Evolutionary conservation across 2,888 invertebrate genomes (phyloP).

Genomic region (Himalopsyche tibetana): DNA sequence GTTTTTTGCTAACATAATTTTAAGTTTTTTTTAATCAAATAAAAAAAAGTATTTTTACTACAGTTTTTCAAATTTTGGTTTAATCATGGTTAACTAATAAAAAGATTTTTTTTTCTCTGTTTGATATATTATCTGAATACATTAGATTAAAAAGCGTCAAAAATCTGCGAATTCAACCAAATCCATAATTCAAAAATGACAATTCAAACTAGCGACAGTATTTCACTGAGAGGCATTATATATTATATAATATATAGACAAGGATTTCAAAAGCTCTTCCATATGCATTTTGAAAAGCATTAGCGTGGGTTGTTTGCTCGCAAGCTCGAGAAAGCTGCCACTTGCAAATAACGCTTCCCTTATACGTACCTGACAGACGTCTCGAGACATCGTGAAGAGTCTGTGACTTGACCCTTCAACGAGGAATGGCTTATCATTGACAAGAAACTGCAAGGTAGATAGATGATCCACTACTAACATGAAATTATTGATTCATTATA

Average conservation of each 20-base stretch:
- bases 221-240: not conserved
- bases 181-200: not conserved
- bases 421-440: slow-evolving; percentile 8
- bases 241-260: not conserved
- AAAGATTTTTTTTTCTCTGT: too few relatives aligned
- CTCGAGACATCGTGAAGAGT: slow-evolving; percentile 1
- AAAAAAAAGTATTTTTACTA: too few relatives aligned
- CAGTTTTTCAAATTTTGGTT: too few relatives aligned
- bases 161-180: too few relatives aligned
- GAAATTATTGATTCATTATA: not conserved
- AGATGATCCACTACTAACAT: not conserved
- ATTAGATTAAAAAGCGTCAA: too few relatives aligned
- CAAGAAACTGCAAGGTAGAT: slow-evolving; percentile 6
- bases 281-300: not conserved
- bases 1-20: too few relatives aligned
- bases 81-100: too few relatives aligned
- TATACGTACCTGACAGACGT: not conserved
- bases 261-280: not conserved
- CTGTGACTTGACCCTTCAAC: slow-evolving; percentile 15
- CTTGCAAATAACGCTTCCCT: slow-evolving; percentile 24
- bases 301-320: not conserved
- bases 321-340: not conserved
- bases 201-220: not conserved
- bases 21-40: too few relatives aligned
- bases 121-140: too few relatives aligned